These are phyloP conservation scores for Buathra laborator DNA, from an alignment of 2,888 invertebrate species.

Conservation along the genomic window DNA sequence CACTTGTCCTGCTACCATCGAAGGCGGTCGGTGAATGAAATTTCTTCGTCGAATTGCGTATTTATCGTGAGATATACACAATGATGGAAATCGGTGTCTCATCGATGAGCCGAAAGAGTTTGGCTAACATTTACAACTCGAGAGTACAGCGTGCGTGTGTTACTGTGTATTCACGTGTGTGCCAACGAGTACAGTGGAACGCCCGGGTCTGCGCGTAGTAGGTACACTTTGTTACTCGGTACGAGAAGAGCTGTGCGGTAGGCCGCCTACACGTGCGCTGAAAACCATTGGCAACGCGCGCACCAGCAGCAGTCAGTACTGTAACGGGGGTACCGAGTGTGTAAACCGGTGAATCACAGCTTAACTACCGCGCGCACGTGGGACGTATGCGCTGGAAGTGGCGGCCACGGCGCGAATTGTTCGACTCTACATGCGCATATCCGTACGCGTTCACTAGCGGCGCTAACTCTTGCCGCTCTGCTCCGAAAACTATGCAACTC, in stretches of 20 bases:
- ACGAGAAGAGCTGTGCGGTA: constrained; percentile 9
- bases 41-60: not conserved
- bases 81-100: not conserved
- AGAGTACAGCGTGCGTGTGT: not conserved
- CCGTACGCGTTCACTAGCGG: not conserved
- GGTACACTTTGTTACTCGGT: not conserved
- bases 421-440: not conserved
- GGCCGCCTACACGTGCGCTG: constrained; percentile 17
- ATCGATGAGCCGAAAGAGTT: not conserved
- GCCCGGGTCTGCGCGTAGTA: not conserved
- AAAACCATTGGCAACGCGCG: constrained; percentile 46
- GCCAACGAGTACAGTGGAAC: not conserved
- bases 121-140: too few relatives aligned
- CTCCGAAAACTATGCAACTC: not conserved
- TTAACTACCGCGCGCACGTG: constrained; percentile 70
- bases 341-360: constrained; percentile 80
- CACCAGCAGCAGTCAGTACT: constrained; percentile 29
- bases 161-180: not conserved
- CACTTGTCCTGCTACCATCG: not conserved
- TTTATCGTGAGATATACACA: not conserved
- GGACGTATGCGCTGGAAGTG: constrained; percentile 64
- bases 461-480: not conserved
- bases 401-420: constrained; percentile 27
- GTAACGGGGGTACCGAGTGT: constrained; percentile 72
- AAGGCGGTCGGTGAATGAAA: not conserved